Percentiles rank a stretch among this genome's conserved stretches.
phyloP scores from a whole-genome alignment of 2,113 vertebrate genomes.

The Eidolon helvum region DNA sequence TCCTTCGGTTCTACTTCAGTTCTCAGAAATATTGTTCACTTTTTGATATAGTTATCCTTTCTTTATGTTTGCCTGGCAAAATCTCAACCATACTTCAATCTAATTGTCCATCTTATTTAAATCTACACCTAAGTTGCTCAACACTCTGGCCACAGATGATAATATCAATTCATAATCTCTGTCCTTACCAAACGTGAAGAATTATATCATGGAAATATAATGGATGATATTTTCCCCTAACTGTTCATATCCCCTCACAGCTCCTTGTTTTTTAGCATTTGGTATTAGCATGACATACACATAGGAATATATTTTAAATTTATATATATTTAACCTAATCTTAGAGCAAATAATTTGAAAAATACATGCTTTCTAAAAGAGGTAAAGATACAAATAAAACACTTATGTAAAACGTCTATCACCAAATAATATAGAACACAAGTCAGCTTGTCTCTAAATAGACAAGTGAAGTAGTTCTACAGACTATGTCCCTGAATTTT shows the following conservation, averaged over 20 bases:
- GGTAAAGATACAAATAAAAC: background rate
- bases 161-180: background rate
- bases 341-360: conserved; percentile 20
- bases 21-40: background rate
- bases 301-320: background rate
- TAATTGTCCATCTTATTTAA: background rate
- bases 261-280: background rate
- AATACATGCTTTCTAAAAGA: background rate
- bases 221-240: background rate
- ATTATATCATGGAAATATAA: background rate
- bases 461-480: conserved; percentile 13
- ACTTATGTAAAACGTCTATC: background rate
- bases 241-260: background rate
- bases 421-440: background rate
- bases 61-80: background rate
- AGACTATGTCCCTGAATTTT: background rate
- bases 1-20: background rate
- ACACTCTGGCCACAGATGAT: background rate
- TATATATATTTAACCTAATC: background rate
- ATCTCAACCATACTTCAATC: background rate
- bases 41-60: background rate
- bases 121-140: background rate
- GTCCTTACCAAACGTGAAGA: background rate
- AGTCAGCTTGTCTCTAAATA: background rate
- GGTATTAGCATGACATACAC: background rate